phyloP scores from a whole-genome alignment of 2,113 vertebrate species.

The Archilochus colubris region DNA sequence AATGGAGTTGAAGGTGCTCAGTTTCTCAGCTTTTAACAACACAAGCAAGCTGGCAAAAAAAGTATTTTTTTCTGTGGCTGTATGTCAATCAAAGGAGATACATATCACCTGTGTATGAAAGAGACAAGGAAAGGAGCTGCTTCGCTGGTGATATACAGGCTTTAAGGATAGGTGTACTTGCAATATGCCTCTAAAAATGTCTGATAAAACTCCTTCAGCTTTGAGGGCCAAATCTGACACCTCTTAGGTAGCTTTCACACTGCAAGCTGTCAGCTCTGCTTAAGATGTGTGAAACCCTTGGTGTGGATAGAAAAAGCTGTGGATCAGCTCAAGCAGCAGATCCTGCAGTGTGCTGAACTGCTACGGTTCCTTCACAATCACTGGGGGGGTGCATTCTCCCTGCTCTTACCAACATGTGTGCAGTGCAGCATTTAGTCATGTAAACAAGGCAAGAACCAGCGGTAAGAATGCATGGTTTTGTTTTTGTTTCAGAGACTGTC shows the following conservation, averaged over 20 bases:
- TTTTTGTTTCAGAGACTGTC: constrained; percentile 55
- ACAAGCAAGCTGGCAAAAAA: background rate
- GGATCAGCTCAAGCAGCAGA: constrained; percentile 5
- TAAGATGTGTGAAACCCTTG: constrained; percentile 39
- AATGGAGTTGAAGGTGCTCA: background rate
- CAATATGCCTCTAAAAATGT: background rate
- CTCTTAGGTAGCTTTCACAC: constrained; percentile 34
- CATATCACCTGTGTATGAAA: background rate
- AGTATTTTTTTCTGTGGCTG: background rate
- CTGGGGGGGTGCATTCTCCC: background rate
- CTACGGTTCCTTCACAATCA: background rate
- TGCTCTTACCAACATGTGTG: constrained; percentile 16
- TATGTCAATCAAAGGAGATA: background rate
- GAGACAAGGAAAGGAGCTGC: background rate
- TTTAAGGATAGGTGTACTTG: background rate
- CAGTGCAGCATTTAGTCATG: constrained; percentile 13
- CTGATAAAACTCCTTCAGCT: background rate
- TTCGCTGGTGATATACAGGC: background rate
- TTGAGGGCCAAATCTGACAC: constrained; percentile 33
- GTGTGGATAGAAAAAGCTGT: constrained; percentile 13
- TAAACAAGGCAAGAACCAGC: constrained; percentile 40
- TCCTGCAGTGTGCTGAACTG: background rate
- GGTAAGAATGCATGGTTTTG: constrained; percentile 45
- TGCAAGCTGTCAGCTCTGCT: background rate
- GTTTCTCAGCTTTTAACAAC: background rate